Conservation (phyloP, 2,888 invertebrate genomes). For the Meliscaeva auricollis region DNA sequence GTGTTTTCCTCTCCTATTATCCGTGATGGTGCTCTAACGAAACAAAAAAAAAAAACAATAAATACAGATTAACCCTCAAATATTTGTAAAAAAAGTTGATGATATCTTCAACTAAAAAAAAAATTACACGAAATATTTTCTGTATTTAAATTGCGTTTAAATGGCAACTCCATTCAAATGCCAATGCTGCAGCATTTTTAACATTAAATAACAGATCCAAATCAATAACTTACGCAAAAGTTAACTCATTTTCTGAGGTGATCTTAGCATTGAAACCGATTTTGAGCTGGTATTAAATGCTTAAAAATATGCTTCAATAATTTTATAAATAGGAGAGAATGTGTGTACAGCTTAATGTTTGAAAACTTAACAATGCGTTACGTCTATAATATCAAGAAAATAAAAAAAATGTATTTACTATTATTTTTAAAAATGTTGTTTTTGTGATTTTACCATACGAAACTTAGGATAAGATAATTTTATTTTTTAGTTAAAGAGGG, state of each 20-base stretch:
- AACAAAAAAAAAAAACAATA: conserved; percentile 38
- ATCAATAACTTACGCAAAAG: neutral
- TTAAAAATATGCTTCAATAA: conserved; percentile 1
- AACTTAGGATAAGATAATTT: conserved; percentile 61
- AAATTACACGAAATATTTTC: conserved; percentile 23
- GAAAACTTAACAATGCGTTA: neutral
- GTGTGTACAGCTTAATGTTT: conserved; percentile 60
- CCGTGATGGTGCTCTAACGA: conserved; percentile 62
- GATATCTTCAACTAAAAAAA: conserved; percentile 6
- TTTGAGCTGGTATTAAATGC: neutral
- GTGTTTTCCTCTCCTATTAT: conserved; percentile 17
- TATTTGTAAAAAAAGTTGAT: conserved; percentile 18
- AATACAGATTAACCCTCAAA: conserved; percentile 23
- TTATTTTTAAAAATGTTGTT: conserved; percentile 70
- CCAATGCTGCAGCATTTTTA: neutral
- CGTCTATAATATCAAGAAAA: conserved; percentile 38
- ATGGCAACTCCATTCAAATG: conserved; percentile 22
- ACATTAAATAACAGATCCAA: neutral
- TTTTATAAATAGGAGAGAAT: conserved; percentile 26
- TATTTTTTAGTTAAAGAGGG: conserved; percentile 34
- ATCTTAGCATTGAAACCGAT: conserved; percentile 1
- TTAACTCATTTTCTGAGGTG: neutral
- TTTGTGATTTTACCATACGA: conserved; percentile 76
- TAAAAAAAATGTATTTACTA: conserved; percentile 46
- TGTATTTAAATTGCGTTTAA: too few relatives aligned